Base-by-base conservation (phyloP, 2,797 vertebrate species). In the Enteromius afrohamiltoni region DNA sequence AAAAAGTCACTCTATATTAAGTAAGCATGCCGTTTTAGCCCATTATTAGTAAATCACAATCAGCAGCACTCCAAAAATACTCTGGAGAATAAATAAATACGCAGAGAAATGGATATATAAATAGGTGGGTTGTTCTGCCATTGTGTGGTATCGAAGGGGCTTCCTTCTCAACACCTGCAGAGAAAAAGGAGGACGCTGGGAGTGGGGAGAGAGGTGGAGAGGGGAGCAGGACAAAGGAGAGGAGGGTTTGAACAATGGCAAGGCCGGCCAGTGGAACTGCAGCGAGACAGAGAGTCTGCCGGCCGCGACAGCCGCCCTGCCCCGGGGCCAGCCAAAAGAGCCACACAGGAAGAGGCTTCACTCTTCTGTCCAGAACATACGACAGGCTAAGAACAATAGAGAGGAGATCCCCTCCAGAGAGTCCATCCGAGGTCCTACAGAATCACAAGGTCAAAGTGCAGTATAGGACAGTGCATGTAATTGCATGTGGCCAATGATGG, bases 201-300 rank as follows among this genome's bases (percentile, higher is more conserved):
- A 23, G 62, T 13, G 67, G 55, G 2, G 68, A 79, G 69, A 73
- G 79, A 77, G 76, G 55, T 82, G 69, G 84, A 88, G 89, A 88
- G 75, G 87, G 70, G 87, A 85, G 89, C 89, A 88, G 92, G 91
- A 93, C 85, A 82, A 89, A 83, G 88, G 92, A 89, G 91, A 90
- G 92, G 90, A 88, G 86, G 82, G 79, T 64, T 53, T 91, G 92
- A 95, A 95, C 95, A 95, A 95, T 95, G 86, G 93, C 77, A 90
- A 93, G 93, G 90, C 92, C 91, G 89, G 91, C 87, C 65, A 79
- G 85, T 93, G 93, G 94, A 93, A 93, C 92, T 91, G 82, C 85
- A 85, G 80, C 91, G 90, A 95, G 95, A 95, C 94, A 95, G 91
- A 77, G 85, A 92, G 95, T 95, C 94, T 95, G 92, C 91, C 7